A percentile compares a stretch with the other conserved stretches of the same genome.
Evolutionary conservation across 2,113 vertebrate species (phyloP).

Genomic region (Phocoena phocoena): DNA sequence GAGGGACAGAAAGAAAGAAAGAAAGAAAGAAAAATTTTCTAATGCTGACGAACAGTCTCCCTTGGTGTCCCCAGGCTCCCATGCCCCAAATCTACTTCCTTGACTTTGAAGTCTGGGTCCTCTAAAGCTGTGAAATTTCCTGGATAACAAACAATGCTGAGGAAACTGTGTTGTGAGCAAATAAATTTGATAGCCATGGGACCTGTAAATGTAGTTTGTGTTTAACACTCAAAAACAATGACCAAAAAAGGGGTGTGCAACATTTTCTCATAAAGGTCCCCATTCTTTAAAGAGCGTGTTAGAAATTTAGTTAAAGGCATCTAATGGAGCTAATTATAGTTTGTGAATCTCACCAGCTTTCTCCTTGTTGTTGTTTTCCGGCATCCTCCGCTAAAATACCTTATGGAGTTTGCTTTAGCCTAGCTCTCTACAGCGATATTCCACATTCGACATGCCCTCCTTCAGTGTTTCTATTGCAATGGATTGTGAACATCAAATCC

Average conservation of each 20-base stretch:
- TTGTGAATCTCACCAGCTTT: slow-evolving; percentile 47
- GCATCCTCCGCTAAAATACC: background rate
- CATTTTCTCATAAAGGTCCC: slow-evolving; percentile 34
- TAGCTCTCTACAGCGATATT: slow-evolving; percentile 56
- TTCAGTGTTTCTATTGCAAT: slow-evolving; percentile 9
- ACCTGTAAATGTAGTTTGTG: slow-evolving; percentile 48
- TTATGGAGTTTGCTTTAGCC: slow-evolving; percentile 43
- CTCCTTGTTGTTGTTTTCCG: background rate
- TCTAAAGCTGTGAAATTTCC: slow-evolving; percentile 69
- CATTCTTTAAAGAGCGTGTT: slow-evolving; percentile 44
- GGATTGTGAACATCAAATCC: slow-evolving; percentile 63
- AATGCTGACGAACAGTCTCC: background rate
- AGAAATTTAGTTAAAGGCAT: slow-evolving; percentile 61
- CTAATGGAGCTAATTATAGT: slow-evolving; percentile 46
- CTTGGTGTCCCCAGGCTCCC: background rate
- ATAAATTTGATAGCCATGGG: slow-evolving; percentile 34
- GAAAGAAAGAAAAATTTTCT: background rate
- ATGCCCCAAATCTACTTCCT: slow-evolving; percentile 34
- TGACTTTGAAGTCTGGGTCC: slow-evolving; percentile 55
- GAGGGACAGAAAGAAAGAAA: background rate
- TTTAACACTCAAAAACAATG: background rate
- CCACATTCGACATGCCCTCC: background rate
- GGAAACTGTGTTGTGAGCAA: slow-evolving; percentile 45
- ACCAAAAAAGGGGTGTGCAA: background rate
- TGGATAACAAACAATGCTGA: slow-evolving; percentile 58